phyloP scores from a whole-genome alignment of 2,888 invertebrate genomes.

The Stomorhina lunata region DNA sequence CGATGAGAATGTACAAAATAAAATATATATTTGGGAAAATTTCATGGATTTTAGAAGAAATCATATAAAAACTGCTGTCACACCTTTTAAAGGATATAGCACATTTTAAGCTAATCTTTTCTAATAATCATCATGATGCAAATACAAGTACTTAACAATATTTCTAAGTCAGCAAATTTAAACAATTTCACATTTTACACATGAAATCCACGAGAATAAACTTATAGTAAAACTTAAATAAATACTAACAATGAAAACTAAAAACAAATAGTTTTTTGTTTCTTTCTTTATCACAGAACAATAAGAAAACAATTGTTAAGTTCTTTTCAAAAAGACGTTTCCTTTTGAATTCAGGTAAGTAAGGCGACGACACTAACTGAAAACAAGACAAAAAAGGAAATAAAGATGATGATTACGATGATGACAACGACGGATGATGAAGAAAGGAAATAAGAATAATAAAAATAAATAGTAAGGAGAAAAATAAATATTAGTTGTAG shows the following conservation, averaged over 20 bases:
- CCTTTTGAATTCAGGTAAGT: conserved; percentile 11
- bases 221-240: neutral
- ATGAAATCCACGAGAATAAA: too few relatives aligned
- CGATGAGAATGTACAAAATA: too few relatives aligned
- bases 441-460: conserved; percentile 4
- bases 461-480: neutral
- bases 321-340: conserved; percentile 15
- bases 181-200: too few relatives aligned
- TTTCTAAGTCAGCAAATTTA: too few relatives aligned
- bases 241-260: neutral
- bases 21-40: too few relatives aligned
- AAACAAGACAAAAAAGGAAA: conserved; percentile 2
- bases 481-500: conserved; percentile 17
- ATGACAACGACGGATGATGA: neutral
- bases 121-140: too few relatives aligned
- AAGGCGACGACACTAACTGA: too few relatives aligned
- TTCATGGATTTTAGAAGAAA: too few relatives aligned
- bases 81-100: too few relatives aligned
- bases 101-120: too few relatives aligned
- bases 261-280: neutral
- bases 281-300: neutral
- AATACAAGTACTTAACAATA: too few relatives aligned
- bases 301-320: neutral
- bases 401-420: conserved; percentile 23
- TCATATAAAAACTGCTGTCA: too few relatives aligned